These are phyloP conservation scores for Mus pahari DNA, from an alignment of 2,113 vertebrate genomes.

Conservation along the genomic window DNA sequence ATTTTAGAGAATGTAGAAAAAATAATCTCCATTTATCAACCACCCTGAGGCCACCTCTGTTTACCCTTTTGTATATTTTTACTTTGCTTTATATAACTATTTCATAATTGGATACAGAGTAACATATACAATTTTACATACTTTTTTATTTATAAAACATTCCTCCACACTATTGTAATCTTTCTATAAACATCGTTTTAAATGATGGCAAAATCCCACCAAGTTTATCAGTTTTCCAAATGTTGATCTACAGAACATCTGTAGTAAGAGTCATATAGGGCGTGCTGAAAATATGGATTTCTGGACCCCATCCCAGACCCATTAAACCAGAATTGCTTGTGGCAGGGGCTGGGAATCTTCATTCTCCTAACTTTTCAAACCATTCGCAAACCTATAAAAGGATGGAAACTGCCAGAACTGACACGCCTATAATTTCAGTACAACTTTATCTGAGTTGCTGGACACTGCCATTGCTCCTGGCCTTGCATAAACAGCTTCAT, in stretches of 20 bases:
- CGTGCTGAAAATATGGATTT: slow-evolving; percentile 69
- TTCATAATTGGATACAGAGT: slow-evolving; percentile 69
- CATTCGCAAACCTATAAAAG: slow-evolving; percentile 44
- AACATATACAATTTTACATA: slow-evolving; percentile 63
- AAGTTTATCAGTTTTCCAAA: slow-evolving; percentile 66
- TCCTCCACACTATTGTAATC: slow-evolving; percentile 59
- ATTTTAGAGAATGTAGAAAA: slow-evolving; percentile 34
- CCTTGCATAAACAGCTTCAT: slow-evolving; percentile 19
- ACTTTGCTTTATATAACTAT: slow-evolving; percentile 41
- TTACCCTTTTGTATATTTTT: slow-evolving; percentile 67
- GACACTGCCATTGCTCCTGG: background rate
- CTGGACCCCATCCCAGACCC: slow-evolving; percentile 69
- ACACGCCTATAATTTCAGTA: background rate
- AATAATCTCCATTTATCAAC: slow-evolving; percentile 22
- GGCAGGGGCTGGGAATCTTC: slow-evolving; percentile 43
- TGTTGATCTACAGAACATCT: slow-evolving; percentile 56
- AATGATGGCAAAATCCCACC: slow-evolving; percentile 64
- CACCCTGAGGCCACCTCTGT: background rate
- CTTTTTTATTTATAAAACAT: slow-evolving; percentile 69
- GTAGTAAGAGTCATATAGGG: slow-evolving; percentile 2
- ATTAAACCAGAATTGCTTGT: slow-evolving; percentile 48
- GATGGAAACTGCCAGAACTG: slow-evolving; percentile 20
- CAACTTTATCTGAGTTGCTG: background rate
- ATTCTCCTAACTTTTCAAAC: slow-evolving; percentile 43
- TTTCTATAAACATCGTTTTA: slow-evolving; percentile 74